phyloP scores from a whole-genome alignment of 2,797 vertebrate genomes.

The Chelon auratus region DNA sequence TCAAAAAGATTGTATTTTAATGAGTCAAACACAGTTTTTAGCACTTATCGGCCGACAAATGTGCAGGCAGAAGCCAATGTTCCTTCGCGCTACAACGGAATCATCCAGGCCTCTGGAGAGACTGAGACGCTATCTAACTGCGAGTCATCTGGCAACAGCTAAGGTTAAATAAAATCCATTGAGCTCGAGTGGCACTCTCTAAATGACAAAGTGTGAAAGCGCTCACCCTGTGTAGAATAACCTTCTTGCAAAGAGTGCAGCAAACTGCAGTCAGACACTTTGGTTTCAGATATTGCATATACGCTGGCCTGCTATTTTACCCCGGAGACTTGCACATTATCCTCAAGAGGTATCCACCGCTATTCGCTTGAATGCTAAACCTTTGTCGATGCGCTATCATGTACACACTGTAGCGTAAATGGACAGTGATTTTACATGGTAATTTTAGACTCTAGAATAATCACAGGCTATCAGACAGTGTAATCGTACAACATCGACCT shows the following conservation, averaged over 20 bases:
- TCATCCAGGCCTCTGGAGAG: slow-evolving; percentile 53
- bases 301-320: slow-evolving; percentile 29
- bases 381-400: slow-evolving; percentile 42
- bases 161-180: slow-evolving; percentile 73
- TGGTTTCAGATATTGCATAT: slow-evolving; percentile 55
- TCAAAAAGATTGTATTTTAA: slow-evolving; percentile 57
- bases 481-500: slow-evolving; percentile 56
- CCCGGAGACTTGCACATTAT: slow-evolving; percentile 25
- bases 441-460: slow-evolving; percentile 62
- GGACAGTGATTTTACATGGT: slow-evolving; percentile 62
- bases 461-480: slow-evolving; percentile 66
- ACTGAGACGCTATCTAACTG: slow-evolving; percentile 45
- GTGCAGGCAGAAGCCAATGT: slow-evolving; percentile 56
- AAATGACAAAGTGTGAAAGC: slow-evolving; percentile 51
- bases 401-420: slow-evolving; percentile 37
- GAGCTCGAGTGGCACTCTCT: slow-evolving; percentile 50
- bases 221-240: slow-evolving; percentile 46
- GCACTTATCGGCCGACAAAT: slow-evolving; percentile 39
- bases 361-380: slow-evolving; percentile 45
- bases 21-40: slow-evolving; percentile 49
- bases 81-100: slow-evolving; percentile 56
- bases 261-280: slow-evolving; percentile 34
- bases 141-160: slow-evolving; percentile 59
- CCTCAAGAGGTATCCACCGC: slow-evolving; percentile 23
- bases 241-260: slow-evolving; percentile 29